These are phyloP conservation scores for Tetraneura akinire DNA, from an alignment of 1,140 invertebrate genomes.

Conservation along the genomic window DNA sequence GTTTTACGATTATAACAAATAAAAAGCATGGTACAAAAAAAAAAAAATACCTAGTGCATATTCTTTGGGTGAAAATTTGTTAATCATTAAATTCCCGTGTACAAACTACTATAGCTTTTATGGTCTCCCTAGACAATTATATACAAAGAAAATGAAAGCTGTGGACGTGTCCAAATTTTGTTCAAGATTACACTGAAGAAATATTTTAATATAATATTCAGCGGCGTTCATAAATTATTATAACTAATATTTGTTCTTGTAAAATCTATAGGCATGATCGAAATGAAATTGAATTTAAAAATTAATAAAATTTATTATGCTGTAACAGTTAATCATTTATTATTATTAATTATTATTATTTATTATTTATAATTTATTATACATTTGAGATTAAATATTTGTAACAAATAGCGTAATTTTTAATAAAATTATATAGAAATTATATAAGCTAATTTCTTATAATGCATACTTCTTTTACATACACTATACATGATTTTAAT, in stretches of 20 bases:
- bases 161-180: conserved; percentile 29
- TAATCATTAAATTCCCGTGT: conserved; percentile 15
- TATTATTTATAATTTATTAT: too few relatives aligned
- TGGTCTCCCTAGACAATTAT: background rate
- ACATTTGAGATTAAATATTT: too few relatives aligned
- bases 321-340: too few relatives aligned
- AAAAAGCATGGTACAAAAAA: background rate
- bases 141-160: conserved; percentile 15
- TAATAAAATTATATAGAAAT: too few relatives aligned
- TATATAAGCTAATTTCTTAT: too few relatives aligned
- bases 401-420: too few relatives aligned
- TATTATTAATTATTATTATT: too few relatives aligned
- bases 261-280: too few relatives aligned
- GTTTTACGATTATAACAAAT: conserved; percentile 28
- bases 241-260: too few relatives aligned
- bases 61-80: background rate
- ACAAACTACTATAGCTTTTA: conserved; percentile 18
- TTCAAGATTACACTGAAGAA: background rate
- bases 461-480: too few relatives aligned
- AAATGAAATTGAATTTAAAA: background rate
- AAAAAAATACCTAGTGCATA: background rate
- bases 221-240: background rate
- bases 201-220: background rate
- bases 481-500: too few relatives aligned
- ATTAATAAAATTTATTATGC: too few relatives aligned